phyloP scores from a whole-genome alignment of 2,797 vertebrate genomes.

The Neolamprologus multifasciatus region DNA sequence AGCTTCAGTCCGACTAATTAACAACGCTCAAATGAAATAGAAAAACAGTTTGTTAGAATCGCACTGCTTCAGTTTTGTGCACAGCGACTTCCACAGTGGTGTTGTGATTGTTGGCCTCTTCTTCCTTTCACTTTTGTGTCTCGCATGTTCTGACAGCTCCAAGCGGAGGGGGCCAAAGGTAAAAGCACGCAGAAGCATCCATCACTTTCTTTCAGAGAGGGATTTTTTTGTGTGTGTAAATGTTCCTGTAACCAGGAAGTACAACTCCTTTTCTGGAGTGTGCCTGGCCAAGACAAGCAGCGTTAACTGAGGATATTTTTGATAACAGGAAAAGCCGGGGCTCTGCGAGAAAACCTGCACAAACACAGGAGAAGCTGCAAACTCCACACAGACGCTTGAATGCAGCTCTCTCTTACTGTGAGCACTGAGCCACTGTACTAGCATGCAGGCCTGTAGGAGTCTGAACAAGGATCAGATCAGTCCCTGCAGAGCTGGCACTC shows the following conservation, averaged over 20 bases:
- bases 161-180: background rate
- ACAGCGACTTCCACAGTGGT: rapidly evolving
- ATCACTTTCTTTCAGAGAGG: background rate
- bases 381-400: background rate
- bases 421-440: background rate
- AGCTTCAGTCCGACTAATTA: background rate
- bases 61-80: background rate
- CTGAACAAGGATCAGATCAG: conserved; percentile 46
- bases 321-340: background rate
- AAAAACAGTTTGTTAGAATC: background rate
- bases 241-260: background rate
- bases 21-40: background rate
- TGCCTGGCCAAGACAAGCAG: background rate
- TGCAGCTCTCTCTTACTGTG: background rate
- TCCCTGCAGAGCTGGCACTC: conserved; percentile 51
- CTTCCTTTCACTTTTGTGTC: background rate
- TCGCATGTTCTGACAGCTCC: background rate
- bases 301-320: background rate
- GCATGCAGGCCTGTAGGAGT: conserved; percentile 27
- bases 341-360: background rate
- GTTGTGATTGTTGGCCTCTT: background rate
- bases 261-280: background rate
- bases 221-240: background rate
- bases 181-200: background rate
- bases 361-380: background rate